A percentile compares a stretch with the other conserved stretches of the same genome.
These are phyloP conservation scores for Hydrotaea diabolus DNA, from an alignment of 2,888 invertebrate genomes.

Conservation along the genomic window DNA sequence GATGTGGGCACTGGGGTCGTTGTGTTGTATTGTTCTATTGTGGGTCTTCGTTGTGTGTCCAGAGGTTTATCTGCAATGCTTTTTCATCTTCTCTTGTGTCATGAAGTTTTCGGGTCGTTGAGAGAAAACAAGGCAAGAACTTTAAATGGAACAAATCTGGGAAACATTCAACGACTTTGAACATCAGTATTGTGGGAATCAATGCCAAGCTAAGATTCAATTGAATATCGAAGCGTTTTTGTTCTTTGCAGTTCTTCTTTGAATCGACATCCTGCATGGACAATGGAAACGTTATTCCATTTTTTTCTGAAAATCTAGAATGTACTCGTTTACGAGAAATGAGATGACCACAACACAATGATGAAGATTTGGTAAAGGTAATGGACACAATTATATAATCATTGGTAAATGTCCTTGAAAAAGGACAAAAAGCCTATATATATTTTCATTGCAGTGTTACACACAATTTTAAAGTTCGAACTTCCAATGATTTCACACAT, in stretches of 20 bases:
- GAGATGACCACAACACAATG: no score
- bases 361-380: no score
- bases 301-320: no score
- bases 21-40: background rate
- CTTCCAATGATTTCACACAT: no score
- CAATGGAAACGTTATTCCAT: background rate
- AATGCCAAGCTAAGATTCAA: background rate
- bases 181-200: background rate
- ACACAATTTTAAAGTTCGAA: no score
- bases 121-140: background rate
- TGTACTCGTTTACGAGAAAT: no score
- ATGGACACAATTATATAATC: no score
- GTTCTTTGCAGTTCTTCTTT: background rate
- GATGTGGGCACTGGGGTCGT: background rate
- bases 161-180: slow-evolving; percentile 13
- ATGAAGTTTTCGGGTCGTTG: background rate
- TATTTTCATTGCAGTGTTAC: no score
- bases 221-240: background rate
- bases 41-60: background rate
- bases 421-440: no score
- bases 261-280: background rate
- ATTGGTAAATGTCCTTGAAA: no score
- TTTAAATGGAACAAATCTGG: slow-evolving; percentile 15
- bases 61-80: background rate
- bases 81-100: background rate